Base-by-base conservation (phyloP, 1,140 invertebrate species). In the Leucophenga varia region DNA sequence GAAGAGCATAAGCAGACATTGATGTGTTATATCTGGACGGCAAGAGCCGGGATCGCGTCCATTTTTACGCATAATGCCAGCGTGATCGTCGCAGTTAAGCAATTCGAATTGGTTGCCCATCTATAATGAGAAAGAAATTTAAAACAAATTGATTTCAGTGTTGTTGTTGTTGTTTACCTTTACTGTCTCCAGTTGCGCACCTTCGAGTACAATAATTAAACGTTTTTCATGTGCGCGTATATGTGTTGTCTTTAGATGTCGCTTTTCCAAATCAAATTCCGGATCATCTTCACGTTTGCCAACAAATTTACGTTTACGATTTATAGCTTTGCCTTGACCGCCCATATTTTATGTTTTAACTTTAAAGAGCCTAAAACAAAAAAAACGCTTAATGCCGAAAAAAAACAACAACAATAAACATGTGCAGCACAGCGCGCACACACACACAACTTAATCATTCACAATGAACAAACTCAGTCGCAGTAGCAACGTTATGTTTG, bases 1-100 rank as follows among this genome's bases (percentile, higher is more conserved):
- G 78, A 98, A 86, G 28, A 99, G 79, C 95, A 97, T 98, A 0
- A 98, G 74, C 6, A 98, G 77, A 73, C 93, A 97, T 72, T 97
- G 95, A 77, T 98, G 95, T 4, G 89, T 84, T 42, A 98, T 98
- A 69, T 98, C 96, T 6, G 96, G 96, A 25, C 95, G 80, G 64
- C 89, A 93, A 12, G 85, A 83, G 1, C 90, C 87, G 3, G 88
- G 84, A 67, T 95, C 89, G 40, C 90, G 78, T 54, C 91, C 88
- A 74, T 91, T 86, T 74, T 91, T 95, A 43, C 87, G 88, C 45
- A 97, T 79, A 32, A 96, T 86, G 45, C 82, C 78, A 37, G 80
- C 80, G 77, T 98, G 95, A 73, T 96, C 92, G 77, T 98, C 95
- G 77, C 91, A 93, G 63, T 97, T 97, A 12, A 98, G 77, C 12